Conservation (phyloP, 64 coral and sea anemone species). For the Montipora efflorescens region DNA sequence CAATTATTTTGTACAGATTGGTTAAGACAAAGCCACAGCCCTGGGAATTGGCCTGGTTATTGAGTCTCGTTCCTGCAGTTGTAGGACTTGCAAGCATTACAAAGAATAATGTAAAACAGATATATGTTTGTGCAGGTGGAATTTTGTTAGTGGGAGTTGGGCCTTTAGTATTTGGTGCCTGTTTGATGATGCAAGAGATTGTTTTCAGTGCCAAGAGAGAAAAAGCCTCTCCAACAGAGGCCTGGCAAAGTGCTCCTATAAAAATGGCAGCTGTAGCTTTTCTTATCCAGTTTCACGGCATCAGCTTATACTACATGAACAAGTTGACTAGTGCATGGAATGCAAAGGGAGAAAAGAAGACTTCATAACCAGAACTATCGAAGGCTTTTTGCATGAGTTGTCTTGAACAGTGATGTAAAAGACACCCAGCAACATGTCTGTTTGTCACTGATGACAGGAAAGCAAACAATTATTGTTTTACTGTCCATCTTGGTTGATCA, state of each 20-base stretch:
- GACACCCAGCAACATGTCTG: too few relatives aligned
- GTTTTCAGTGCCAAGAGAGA: conserved; percentile 35
- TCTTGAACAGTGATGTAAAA: background rate
- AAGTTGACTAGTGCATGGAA: conserved; percentile 88
- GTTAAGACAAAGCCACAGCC: conserved; percentile 38
- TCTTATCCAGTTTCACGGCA: conserved; percentile 85
- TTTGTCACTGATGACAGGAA: too few relatives aligned
- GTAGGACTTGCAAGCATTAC: conserved; percentile 81
- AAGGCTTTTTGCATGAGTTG: background rate
- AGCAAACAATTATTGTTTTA: background rate
- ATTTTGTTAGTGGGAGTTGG: conserved; percentile 75
- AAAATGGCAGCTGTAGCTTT: conserved; percentile 84
- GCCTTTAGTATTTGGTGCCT: conserved; percentile 84
- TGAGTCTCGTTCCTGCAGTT: conserved; percentile 74
- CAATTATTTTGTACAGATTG: conserved; percentile 12
- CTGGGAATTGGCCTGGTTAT: conserved; percentile 82
- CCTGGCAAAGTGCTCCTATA: conserved; percentile 70
- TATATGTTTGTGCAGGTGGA: conserved; percentile 80
- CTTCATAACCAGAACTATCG: conserved; percentile 17
- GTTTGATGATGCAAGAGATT: conserved; percentile 39
- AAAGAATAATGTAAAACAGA: conserved; percentile 82
- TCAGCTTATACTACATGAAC: conserved; percentile 82
- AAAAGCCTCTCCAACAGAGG: conserved; percentile 28
- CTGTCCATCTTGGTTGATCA: too few relatives aligned
- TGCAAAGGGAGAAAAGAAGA: conserved; percentile 90